A percentile compares a stretch with the other conserved stretches of the same genome.
phyloP scores from a whole-genome alignment of 2,113 vertebrate genomes.

The Gnathonemus echidnorhynchus region DNA sequence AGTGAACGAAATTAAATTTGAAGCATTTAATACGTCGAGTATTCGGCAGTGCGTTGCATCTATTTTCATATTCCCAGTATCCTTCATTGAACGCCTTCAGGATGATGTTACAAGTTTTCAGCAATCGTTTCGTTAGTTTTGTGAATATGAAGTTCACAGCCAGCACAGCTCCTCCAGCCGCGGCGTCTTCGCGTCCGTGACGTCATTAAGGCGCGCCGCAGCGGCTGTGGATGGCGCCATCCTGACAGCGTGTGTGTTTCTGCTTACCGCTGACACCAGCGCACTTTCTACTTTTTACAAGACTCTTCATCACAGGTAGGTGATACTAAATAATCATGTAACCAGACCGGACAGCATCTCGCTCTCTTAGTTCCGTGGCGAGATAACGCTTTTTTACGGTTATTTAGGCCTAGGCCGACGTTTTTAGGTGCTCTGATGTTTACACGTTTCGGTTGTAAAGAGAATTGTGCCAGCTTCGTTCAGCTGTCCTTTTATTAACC shows the following conservation, averaged over 20 bases:
- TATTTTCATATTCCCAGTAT: not conserved
- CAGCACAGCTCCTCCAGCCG: not conserved
- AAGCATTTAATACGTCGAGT: not conserved
- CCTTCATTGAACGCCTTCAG: not conserved
- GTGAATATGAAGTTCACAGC: not conserved
- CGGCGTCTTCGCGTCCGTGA: not conserved
- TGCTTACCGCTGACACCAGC: constrained; percentile 16
- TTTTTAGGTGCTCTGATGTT: not conserved
- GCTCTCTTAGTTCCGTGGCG: not conserved
- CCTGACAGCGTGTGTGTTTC: constrained; percentile 27
- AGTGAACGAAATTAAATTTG: not conserved
- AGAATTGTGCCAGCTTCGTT: constrained; percentile 10
- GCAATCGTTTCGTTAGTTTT: not conserved
- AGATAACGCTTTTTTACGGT: not conserved
- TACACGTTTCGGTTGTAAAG: not conserved
- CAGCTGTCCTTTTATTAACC: not conserved
- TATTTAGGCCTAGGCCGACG: not conserved
- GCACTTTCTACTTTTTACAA: constrained; percentile 18
- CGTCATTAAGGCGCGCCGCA: constrained; percentile 23
- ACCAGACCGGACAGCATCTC: not conserved
- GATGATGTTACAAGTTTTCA: not conserved
- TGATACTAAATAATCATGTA: not conserved
- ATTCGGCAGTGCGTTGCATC: not conserved
- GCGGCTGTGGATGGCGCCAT: constrained; percentile 32
- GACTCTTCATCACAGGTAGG: constrained; percentile 23